Percentiles rank a stretch among this genome's conserved stretches.
These are phyloP conservation scores for Lithophane ornitopus DNA, from an alignment of 2,888 invertebrate species.

Conservation along the genomic window DNA sequence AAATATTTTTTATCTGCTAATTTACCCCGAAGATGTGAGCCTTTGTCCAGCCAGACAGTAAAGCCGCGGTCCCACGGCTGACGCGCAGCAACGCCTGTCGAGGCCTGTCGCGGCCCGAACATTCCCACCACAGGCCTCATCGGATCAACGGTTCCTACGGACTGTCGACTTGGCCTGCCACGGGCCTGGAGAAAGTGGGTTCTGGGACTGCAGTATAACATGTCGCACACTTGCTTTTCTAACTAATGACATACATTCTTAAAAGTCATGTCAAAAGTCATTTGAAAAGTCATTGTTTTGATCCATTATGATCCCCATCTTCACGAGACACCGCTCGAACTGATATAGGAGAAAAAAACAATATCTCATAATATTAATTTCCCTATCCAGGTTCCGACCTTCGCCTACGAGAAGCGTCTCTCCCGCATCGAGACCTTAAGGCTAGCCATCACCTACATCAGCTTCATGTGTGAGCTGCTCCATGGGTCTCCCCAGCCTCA, in stretches of 20 bases:
- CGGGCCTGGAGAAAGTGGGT: no score
- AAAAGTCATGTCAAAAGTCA: no score
- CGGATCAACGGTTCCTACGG: no score
- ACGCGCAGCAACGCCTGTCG: no score
- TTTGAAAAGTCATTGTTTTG: no score
- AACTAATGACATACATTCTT: not conserved
- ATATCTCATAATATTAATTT: not conserved
- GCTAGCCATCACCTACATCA: constrained; percentile 98
- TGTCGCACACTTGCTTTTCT: not conserved
- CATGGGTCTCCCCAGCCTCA: constrained; percentile 91
- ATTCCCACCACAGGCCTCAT: no score
- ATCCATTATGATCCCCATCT: not conserved
- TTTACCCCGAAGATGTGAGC: not conserved
- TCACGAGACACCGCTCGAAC: not conserved
- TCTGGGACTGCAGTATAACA: not conserved
- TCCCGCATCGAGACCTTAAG: constrained; percentile 98
- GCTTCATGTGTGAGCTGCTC: constrained; percentile 98
- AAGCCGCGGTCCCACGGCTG: no score
- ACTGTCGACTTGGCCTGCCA: no score
- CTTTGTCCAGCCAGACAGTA: not conserved
- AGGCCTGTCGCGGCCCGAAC: no score
- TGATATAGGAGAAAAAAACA: not conserved
- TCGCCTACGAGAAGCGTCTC: constrained; percentile 98
- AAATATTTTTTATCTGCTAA: not conserved
- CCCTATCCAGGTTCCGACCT: constrained; percentile 94